Conservation (phyloP, 23 tunicate species). For the Ascidia mentula region DNA sequence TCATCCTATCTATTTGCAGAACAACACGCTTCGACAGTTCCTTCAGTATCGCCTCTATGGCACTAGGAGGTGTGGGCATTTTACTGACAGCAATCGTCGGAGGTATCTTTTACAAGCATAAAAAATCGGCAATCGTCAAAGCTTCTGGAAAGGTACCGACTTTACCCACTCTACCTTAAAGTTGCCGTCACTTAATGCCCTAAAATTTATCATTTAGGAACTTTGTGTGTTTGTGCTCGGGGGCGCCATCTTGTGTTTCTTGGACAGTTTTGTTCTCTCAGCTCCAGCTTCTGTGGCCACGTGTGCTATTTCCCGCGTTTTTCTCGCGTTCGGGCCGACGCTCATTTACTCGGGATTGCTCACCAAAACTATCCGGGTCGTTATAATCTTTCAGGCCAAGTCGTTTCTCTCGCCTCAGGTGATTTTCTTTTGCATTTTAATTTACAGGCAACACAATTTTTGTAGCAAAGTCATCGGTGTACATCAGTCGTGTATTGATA, state of each 20-base stretch:
- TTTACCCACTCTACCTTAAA: too few species aligned
- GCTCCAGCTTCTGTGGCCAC: constrained; percentile 21
- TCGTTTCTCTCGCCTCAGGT: constrained; percentile 14
- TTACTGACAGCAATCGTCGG: constrained; percentile 24
- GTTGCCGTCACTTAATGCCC: too few species aligned
- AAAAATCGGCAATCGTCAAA: constrained; percentile 60
- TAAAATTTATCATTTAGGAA: constrained; percentile 44
- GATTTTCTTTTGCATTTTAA: too few species aligned
- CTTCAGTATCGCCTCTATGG: constrained; percentile 38
- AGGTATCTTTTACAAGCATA: constrained; percentile 8
- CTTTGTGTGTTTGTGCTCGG: constrained; percentile 47
- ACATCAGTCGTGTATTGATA: too few species aligned
- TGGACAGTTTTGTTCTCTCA: constrained; percentile 24
- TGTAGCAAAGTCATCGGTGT: too few species aligned
- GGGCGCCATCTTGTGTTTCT: constrained; percentile 38
- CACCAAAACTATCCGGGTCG: constrained; percentile 65
- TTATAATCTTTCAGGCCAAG: constrained; percentile 48
- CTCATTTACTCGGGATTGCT: constrained; percentile 55
- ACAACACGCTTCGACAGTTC: constrained; percentile 1
- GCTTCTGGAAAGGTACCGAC: constrained; percentile 76
- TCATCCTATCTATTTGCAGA: constrained; percentile 12
- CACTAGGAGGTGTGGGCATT: constrained; percentile 32
- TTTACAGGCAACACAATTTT: too few species aligned
- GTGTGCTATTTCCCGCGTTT: constrained; percentile 34
- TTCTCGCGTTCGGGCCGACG: constrained; percentile 57